A percentile compares a stretch with the other conserved stretches of the same genome.
Conservation (phyloP, 2,888 invertebrate species). For the Cryptus viduatorius region DNA sequence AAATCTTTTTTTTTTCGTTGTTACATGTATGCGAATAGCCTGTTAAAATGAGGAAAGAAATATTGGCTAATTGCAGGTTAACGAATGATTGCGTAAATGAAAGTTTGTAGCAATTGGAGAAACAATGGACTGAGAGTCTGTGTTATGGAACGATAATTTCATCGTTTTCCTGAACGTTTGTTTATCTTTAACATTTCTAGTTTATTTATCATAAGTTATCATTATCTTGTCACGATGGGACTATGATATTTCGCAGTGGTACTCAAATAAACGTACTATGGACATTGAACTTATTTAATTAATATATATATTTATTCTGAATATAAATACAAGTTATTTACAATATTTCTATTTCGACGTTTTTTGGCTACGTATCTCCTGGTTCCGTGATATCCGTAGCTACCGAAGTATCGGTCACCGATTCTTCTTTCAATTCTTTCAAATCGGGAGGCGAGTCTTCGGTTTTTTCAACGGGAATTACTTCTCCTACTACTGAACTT, state of each 20-base stretch:
- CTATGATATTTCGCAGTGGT: neutral
- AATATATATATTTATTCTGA: conserved; percentile 16
- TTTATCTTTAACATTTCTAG: neutral
- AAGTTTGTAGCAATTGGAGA: neutral
- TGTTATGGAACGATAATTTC: conserved; percentile 26
- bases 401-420: neutral
- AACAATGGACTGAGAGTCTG: conserved; percentile 25
- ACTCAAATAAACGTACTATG: conserved; percentile 25
- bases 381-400: neutral
- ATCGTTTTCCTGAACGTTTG: neutral
- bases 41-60: conserved; percentile 22
- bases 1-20: neutral
- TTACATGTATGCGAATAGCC: neutral
- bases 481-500: neutral
- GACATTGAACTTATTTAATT: neutral
- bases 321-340: conserved; percentile 44
- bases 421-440: conserved; percentile 19
- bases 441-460: conserved; percentile 1
- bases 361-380: conserved; percentile 2
- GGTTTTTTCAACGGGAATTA: conserved; percentile 10
- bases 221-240: neutral
- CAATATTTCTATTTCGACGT: conserved; percentile 27
- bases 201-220: neutral
- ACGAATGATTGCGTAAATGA: neutral
- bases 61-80: neutral